These are phyloP conservation scores for Pogonomyrmex californicus DNA, from an alignment of 1,140 invertebrate species.

Conservation along the genomic window DNA sequence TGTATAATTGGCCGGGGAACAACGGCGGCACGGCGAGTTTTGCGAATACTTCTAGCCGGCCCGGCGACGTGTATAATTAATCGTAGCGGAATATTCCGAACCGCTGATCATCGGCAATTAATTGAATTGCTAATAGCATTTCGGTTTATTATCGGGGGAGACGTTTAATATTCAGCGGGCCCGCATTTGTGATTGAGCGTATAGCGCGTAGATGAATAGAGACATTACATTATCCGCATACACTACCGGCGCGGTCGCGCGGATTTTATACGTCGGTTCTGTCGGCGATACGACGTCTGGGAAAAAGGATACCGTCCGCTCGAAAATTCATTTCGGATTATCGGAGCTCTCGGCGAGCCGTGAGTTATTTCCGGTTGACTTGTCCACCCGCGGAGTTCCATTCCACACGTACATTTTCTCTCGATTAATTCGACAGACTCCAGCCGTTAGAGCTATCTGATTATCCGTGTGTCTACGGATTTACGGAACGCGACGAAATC, in stretches of 20 bases:
- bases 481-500: slow-evolving; percentile 6
- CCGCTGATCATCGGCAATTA: slow-evolving; percentile 72
- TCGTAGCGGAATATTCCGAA: slow-evolving; percentile 73
- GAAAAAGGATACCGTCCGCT: slow-evolving; percentile 35
- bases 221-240: slow-evolving; percentile 32
- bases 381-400: neutral
- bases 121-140: slow-evolving; percentile 79
- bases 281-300: slow-evolving; percentile 8
- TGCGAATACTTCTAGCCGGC: slow-evolving; percentile 48
- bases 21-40: slow-evolving; percentile 13
- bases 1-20: slow-evolving; percentile 56
- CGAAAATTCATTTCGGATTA: slow-evolving; percentile 54
- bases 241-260: neutral
- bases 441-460: slow-evolving; percentile 1
- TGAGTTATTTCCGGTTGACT: slow-evolving; percentile 31
- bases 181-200: slow-evolving; percentile 59
- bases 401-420: slow-evolving; percentile 9
- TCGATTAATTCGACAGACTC: slow-evolving; percentile 45
- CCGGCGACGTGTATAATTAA: slow-evolving; percentile 71
- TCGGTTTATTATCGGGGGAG: slow-evolving; percentile 70
- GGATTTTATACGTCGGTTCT: slow-evolving; percentile 35
- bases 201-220: slow-evolving; percentile 40
- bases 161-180: slow-evolving; percentile 73
- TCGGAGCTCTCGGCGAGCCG: neutral
- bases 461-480: neutral